Conservation (phyloP, 2,888 invertebrate species). For the Apamea anceps region DNA sequence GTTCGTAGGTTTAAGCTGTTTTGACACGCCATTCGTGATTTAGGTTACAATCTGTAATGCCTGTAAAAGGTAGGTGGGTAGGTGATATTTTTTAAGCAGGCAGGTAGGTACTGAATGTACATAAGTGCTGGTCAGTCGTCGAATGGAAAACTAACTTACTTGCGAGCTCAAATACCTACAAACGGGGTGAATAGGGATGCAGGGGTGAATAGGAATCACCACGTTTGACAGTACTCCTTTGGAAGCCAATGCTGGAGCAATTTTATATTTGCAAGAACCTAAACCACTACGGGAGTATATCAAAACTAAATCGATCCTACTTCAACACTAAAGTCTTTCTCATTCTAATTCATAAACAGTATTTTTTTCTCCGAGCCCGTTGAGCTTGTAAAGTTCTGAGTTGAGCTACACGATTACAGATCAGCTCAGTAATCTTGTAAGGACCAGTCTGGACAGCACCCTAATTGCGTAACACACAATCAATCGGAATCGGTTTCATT, state of each 20-base stretch:
- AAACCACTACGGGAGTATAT: background rate
- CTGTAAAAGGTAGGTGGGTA: slow-evolving; percentile 9
- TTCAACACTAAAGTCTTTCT: too few species aligned
- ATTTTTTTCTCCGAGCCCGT: too few species aligned
- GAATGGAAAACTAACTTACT: background rate
- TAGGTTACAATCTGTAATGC: slow-evolving; percentile 41
- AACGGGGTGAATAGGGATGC: background rate
- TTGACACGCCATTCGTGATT: slow-evolving; percentile 71
- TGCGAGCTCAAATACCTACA: background rate
- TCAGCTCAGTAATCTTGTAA: too few species aligned
- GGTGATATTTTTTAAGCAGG: background rate
- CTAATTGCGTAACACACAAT: too few species aligned
- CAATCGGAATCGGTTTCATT: too few species aligned
- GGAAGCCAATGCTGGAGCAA: background rate
- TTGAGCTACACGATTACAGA: too few species aligned
- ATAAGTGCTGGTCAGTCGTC: background rate
- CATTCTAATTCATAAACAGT: too few species aligned
- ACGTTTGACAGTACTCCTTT: background rate
- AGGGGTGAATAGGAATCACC: background rate
- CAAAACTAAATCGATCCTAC: too few species aligned
- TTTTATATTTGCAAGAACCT: background rate
- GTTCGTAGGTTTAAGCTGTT: slow-evolving; percentile 63
- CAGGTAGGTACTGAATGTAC: background rate
- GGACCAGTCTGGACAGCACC: too few species aligned
- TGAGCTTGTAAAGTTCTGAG: too few species aligned